Conservation (phyloP, 2,888 invertebrate genomes). For the Acheta domesticus region DNA sequence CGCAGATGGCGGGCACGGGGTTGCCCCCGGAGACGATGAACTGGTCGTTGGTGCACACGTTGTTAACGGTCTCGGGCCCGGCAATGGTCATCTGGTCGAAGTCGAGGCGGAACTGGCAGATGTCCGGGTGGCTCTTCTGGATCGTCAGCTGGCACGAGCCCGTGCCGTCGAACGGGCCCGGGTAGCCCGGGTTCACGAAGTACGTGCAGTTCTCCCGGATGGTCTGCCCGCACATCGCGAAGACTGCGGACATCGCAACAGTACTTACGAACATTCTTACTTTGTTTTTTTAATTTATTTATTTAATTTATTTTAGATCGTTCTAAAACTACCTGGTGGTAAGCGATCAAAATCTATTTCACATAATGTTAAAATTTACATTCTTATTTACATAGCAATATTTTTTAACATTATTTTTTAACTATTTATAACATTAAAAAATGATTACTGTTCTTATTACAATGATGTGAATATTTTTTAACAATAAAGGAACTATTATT, state of each 20-base stretch:
- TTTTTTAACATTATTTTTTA: too few species aligned
- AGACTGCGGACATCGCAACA: constrained; percentile 54
- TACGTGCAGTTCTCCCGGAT: constrained; percentile 79
- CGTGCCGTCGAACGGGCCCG: constrained; percentile 69
- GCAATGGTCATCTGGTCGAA: constrained; percentile 72
- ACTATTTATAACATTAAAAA: too few species aligned
- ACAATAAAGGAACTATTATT: too few species aligned
- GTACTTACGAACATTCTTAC: not conserved
- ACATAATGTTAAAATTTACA: too few species aligned
- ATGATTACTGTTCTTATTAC: too few species aligned
- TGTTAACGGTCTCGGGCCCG: constrained; percentile 71
- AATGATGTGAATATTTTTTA: too few species aligned
- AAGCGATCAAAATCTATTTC: too few species aligned
- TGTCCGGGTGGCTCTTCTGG: constrained; percentile 69
- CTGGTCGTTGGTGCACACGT: constrained; percentile 80
- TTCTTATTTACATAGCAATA: too few species aligned
- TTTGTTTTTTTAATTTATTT: not conserved
- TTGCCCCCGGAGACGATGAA: constrained; percentile 80
- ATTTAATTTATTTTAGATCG: not conserved
- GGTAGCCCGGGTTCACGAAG: constrained; percentile 81
- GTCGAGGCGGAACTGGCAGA: constrained; percentile 70
- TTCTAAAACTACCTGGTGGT: too few species aligned
- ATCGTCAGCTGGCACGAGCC: constrained; percentile 83
- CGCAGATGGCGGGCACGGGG: constrained; percentile 77
- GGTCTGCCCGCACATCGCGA: constrained; percentile 73